A percentile compares a stretch with the other conserved stretches of the same genome.
Evolutionary conservation across 1,140 invertebrate genomes (phyloP).

Genomic region (Coboldia fuscipes): DNA sequence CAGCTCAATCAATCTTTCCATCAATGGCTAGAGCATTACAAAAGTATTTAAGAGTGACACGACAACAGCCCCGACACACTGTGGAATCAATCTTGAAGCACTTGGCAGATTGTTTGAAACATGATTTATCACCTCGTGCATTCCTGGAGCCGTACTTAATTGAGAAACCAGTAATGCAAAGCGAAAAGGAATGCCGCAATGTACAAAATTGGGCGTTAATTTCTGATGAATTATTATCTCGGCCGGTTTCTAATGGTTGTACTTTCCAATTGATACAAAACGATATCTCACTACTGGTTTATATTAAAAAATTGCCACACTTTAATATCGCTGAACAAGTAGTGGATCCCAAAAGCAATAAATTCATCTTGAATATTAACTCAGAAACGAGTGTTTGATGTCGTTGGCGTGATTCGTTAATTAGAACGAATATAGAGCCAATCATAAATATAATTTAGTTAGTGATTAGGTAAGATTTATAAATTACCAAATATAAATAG

Average conservation of each 20-base stretch:
- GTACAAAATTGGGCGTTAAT: slow-evolving; percentile 84
- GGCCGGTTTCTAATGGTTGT: slow-evolving; percentile 57
- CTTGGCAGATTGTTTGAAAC: slow-evolving; percentile 70
- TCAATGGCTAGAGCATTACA: slow-evolving; percentile 86
- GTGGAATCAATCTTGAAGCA: slow-evolving; percentile 77
- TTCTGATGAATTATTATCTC: slow-evolving; percentile 70
- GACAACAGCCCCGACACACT: slow-evolving; percentile 86
- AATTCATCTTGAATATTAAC: slow-evolving; percentile 83
- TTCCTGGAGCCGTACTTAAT: slow-evolving; percentile 79
- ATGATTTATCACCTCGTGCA: slow-evolving; percentile 80
- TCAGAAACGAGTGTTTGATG: slow-evolving; percentile 94
- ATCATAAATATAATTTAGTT: no score
- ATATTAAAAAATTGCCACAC: slow-evolving; percentile 66
- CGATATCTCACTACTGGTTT: slow-evolving; percentile 78
- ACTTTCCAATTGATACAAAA: slow-evolving; percentile 84
- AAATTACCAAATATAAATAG: no score
- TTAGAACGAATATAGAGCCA: no score
- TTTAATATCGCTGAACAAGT: slow-evolving; percentile 89
- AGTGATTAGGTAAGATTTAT: no score
- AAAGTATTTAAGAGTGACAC: slow-evolving; percentile 85
- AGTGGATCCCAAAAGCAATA: slow-evolving; percentile 85
- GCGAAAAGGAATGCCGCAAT: slow-evolving; percentile 50
- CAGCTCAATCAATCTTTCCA: slow-evolving; percentile 91
- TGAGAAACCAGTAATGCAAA: slow-evolving; percentile 54
- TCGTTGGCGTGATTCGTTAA: no score